phyloP scores from a whole-genome alignment of 2,888 invertebrate genomes.

The Sminthurinus aureus region DNA sequence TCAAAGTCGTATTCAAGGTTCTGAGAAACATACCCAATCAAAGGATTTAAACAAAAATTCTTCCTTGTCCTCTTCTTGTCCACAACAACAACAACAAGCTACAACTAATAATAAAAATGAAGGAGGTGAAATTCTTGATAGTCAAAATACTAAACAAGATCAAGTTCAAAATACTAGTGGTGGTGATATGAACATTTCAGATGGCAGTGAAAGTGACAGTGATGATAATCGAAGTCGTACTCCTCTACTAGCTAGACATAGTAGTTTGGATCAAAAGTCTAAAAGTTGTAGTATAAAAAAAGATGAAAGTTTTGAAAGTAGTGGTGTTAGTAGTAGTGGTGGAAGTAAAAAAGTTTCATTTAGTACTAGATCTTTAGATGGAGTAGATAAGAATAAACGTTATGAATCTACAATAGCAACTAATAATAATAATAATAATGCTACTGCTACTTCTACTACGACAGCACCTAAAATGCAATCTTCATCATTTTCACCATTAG shows the following conservation, averaged over 20 bases:
- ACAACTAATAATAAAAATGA: slow-evolving; percentile 33
- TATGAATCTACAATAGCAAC: not conserved
- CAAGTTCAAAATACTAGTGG: not conserved
- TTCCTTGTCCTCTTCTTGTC: not conserved
- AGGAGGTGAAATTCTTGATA: slow-evolving; percentile 47
- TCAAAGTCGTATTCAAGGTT: slow-evolving; percentile 2
- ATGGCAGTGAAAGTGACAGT: slow-evolving; percentile 58
- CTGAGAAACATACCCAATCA: not conserved
- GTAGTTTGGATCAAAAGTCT: slow-evolving; percentile 28
- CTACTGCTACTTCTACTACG: not conserved
- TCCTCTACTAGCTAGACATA: slow-evolving; percentile 36
- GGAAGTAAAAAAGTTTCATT: slow-evolving; percentile 56
- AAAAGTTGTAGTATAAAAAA: slow-evolving; percentile 45
- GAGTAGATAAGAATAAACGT: slow-evolving; percentile 24
- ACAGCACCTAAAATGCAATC: not conserved
- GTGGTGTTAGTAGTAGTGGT: slow-evolving; percentile 24
- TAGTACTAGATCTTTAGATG: slow-evolving; percentile 52
- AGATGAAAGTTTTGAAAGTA: slow-evolving; percentile 39
- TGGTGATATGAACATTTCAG: not conserved
- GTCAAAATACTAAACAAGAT: slow-evolving; percentile 25
- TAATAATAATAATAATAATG: not conserved
- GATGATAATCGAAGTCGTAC: slow-evolving; percentile 51
- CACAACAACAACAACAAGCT: not conserved
- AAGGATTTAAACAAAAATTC: not conserved
- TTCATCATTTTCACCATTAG: not conserved